Percentiles rank a stretch among this genome's conserved stretches.
phyloP scores from a whole-genome alignment of 2,888 invertebrate species.

The Nycteola revayana region DNA sequence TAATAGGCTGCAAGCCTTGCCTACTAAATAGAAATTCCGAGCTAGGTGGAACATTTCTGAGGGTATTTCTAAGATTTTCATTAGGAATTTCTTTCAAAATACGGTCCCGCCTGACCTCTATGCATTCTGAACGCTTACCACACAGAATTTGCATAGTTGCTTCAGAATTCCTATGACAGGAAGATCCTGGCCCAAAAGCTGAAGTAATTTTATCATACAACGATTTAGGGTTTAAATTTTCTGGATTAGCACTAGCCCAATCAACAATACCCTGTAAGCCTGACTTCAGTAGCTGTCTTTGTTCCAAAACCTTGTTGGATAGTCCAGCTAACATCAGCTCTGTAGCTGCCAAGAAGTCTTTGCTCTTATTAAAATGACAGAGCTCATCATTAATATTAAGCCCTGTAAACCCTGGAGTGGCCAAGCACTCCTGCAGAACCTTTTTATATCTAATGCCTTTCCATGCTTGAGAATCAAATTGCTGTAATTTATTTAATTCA shows the following conservation, averaged over 20 bases:
- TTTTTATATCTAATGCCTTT: slow-evolving; percentile 11
- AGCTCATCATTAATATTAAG: too few species aligned
- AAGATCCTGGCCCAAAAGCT: slow-evolving; percentile 7
- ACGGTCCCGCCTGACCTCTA: too few species aligned
- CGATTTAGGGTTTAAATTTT: background rate
- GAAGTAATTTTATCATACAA: slow-evolving; percentile 1
- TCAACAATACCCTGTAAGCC: too few species aligned
- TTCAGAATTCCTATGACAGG: slow-evolving; percentile 3
- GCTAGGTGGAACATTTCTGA: slow-evolving; percentile 4
- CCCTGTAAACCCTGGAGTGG: too few species aligned
- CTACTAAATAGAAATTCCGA: too few species aligned
- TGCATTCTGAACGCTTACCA: slow-evolving; percentile 5
- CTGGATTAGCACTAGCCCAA: too few species aligned
- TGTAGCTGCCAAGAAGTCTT: slow-evolving; percentile 9
- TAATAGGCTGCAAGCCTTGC: too few species aligned
- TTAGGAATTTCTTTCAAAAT: too few species aligned
- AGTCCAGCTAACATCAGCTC: slow-evolving; percentile 5
- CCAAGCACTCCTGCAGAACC: too few species aligned
- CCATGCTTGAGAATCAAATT: too few species aligned
- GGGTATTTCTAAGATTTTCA: too few species aligned
- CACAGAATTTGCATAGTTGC: slow-evolving; percentile 9
- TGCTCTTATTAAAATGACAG: too few species aligned
- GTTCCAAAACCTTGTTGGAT: slow-evolving; percentile 1
- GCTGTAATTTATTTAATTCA: slow-evolving; percentile 4
- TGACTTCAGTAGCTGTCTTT: background rate